Evolutionary conservation across 2,888 invertebrate species (phyloP).

Genomic region (Spialia ferax): DNA sequence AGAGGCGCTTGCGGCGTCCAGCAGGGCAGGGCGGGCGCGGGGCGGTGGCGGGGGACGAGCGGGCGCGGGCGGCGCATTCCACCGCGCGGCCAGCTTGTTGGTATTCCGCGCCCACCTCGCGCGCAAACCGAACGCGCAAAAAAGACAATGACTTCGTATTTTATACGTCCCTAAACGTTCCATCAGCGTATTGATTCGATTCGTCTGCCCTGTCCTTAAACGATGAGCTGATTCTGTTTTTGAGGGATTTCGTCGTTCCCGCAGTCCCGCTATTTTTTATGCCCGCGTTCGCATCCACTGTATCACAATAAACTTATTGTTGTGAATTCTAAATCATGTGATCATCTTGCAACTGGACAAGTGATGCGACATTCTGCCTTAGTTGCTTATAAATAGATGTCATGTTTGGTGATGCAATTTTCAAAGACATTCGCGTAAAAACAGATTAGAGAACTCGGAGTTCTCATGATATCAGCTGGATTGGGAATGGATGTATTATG

Average conservation of each 20-base stretch:
- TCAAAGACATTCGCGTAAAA: constrained; percentile 24
- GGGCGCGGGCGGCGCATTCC: constrained; percentile 37
- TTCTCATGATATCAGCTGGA: constrained; percentile 18
- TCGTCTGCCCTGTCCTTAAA: constrained; percentile 62
- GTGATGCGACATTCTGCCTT: constrained; percentile 23
- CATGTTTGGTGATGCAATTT: not conserved
- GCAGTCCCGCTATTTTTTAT: constrained; percentile 50
- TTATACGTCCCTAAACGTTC: constrained; percentile 80
- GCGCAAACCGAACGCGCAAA: constrained; percentile 76
- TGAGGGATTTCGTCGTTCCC: constrained; percentile 60
- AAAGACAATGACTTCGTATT: constrained; percentile 82
- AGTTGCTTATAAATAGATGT: constrained; percentile 19
- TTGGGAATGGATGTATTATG: constrained; percentile 25
- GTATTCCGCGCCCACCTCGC: constrained; percentile 73
- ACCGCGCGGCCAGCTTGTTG: constrained; percentile 61
- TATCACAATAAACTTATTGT: constrained; percentile 40
- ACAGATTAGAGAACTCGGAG: constrained; percentile 15
- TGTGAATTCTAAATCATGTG: constrained; percentile 38
- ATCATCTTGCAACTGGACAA: constrained; percentile 10
- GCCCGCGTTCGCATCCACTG: constrained; percentile 33
- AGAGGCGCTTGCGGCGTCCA: constrained; percentile 46
- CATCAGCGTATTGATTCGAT: constrained; percentile 76
- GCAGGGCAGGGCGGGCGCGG: constrained; percentile 42
- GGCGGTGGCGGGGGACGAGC: constrained; percentile 37
- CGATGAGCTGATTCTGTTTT: constrained; percentile 63